Percentiles rank a stretch among this genome's conserved stretches.
Conservation (phyloP, 2,113 vertebrate genomes). For the Opisthocomus hoazin region DNA sequence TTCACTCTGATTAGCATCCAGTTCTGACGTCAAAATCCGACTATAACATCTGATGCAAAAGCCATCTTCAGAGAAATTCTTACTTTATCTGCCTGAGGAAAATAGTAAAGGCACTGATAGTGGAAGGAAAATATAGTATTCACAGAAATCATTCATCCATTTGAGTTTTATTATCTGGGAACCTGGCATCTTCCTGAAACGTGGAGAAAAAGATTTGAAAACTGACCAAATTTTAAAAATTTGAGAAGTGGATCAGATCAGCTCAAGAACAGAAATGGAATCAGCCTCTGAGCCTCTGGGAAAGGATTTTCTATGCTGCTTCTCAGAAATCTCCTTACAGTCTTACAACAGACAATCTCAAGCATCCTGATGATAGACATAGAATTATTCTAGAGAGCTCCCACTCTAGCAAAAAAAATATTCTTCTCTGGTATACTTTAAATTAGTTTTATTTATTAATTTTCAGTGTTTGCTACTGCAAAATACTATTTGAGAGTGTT, state of each 20-base stretch:
- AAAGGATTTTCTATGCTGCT: neutral
- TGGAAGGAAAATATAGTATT: neutral
- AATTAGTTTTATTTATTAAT: neutral
- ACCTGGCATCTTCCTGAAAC: neutral
- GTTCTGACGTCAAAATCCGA: neutral
- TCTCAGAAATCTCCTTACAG: neutral
- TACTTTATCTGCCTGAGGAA: neutral
- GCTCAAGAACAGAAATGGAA: neutral
- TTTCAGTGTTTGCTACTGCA: neutral
- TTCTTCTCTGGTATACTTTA: neutral
- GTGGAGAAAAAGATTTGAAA: neutral
- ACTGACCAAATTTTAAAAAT: neutral
- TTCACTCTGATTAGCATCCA: slow-evolving; percentile 21
- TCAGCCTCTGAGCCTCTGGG: neutral
- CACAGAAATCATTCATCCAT: neutral
- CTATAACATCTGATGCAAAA: neutral
- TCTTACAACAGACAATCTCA: neutral
- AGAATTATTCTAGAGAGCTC: neutral
- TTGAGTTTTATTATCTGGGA: neutral
- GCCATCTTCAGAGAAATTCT: neutral
- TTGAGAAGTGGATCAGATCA: neutral
- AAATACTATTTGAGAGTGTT: neutral
- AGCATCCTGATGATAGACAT: neutral
- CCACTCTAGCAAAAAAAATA: neutral
- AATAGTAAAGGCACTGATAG: neutral